phyloP scores from a whole-genome alignment of 2,888 invertebrate species.

The Eristalinus aeneus region DNA sequence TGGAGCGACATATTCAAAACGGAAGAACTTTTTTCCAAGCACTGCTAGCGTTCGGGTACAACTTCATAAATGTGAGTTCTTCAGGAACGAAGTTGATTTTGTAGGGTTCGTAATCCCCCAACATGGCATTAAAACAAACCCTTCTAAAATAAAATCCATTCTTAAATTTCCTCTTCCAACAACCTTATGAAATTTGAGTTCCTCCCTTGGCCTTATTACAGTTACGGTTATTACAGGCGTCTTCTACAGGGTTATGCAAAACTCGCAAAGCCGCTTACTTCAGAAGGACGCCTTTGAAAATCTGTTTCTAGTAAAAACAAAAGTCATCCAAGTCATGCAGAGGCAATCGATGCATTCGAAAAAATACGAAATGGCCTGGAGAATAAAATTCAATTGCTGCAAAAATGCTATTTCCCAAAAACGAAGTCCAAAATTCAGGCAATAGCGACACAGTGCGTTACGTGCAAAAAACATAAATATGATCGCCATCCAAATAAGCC shows the following conservation, averaged over 20 bases:
- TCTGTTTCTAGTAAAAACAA: too few species aligned
- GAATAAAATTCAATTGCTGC: constrained; percentile 30
- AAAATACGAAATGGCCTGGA: constrained; percentile 31
- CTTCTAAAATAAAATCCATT: neutral
- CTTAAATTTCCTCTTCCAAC: neutral
- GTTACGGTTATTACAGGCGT: constrained; percentile 20
- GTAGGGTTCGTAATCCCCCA: neutral
- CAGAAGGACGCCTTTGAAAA: constrained; percentile 27
- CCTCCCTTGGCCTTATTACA: neutral
- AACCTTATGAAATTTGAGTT: neutral
- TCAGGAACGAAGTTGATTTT: neutral
- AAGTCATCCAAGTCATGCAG: neutral
- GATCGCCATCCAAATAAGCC: constrained; percentile 41
- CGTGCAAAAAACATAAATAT: constrained; percentile 30
- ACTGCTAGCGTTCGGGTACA: neutral
- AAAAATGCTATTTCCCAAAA: constrained; percentile 15
- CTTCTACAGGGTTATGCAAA: constrained; percentile 39
- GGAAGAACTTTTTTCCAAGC: neutral
- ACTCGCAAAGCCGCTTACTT: constrained; percentile 24
- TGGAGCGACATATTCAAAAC: neutral
- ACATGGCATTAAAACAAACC: neutral
- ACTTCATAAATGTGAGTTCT: neutral
- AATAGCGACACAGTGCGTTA: constrained; percentile 5
- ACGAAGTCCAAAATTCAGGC: neutral
- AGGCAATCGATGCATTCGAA: constrained; percentile 29